Evolutionary conservation across 2,113 vertebrate genomes (phyloP), one percentile per base, ranked within the genome.

Genomic region (Acrocephalus arundinaceus): DNA sequence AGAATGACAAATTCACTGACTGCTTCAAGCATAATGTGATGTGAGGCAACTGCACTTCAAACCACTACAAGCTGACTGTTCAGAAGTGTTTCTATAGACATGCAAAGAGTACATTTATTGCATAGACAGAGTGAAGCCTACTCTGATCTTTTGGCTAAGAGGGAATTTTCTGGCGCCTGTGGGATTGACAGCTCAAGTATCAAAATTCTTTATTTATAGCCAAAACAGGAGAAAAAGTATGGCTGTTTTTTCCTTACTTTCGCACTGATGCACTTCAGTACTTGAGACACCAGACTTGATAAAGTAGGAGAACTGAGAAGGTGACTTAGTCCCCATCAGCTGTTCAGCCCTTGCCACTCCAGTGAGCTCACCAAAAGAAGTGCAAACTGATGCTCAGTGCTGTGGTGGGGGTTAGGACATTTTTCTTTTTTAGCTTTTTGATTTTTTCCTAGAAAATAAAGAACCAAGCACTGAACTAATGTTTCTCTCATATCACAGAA

Each of bases 21-120:
- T 9, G 14, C 65, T 88, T 94, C 31, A 39, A 58, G 86, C 48
- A 74, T 19, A 73, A 87, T 58, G 80, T 41, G 71, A 94, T 67
- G 37, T n/a, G 68, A 89, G 75, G 59, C 41, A 81, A 39, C 15
- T 20, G 16, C 67, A 81, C 74, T 73, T 74, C 41, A 72, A 91
- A 72, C 41, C 59, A 70, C 71, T 66, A 55, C 54, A 65, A 85
- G 41, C 73, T 19, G 7, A 41, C 81, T 90, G 18, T 35, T 88
- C 59, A 66, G 66, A 72, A 48, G n/a, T 78, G 28, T 72, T 87
- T 78, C 61, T 54, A 80, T 66, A 59, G 41, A 85, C 92, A 91
- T 95, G 96, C 96, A 94, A 79, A 86, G 68, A 93, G 46, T 15
- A 39, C 84, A 80, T 49, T 85, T 78, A 81, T 14, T 92, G 67